phyloP scores from a whole-genome alignment of 2,888 invertebrate species.

The Ormyrus labotus region DNA sequence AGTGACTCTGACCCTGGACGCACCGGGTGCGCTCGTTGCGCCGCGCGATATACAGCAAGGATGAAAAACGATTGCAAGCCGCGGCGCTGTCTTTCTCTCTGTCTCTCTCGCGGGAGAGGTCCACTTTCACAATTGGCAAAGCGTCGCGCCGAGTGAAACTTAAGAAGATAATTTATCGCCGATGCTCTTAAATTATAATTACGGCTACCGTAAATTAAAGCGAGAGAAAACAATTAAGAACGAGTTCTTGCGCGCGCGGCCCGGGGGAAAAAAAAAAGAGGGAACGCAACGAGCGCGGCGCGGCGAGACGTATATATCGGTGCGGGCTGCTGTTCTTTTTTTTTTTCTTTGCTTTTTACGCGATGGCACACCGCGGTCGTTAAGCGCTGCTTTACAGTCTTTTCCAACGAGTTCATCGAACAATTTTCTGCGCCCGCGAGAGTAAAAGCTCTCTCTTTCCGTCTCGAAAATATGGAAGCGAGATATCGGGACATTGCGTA shows the following conservation, averaged over 20 bases:
- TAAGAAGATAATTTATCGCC: conserved; percentile 51
- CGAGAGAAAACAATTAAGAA: conserved; percentile 48
- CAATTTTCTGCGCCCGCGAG: conserved; percentile 6
- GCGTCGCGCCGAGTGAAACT: conserved; percentile 31
- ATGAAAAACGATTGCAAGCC: conserved; percentile 28
- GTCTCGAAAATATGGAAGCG: neutral
- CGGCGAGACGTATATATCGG: too few relatives aligned
- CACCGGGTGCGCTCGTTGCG: neutral
- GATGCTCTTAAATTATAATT: conserved; percentile 51
- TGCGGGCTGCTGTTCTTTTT: neutral
- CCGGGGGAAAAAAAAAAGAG: neutral
- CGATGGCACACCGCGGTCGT: neutral
- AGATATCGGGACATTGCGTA: neutral
- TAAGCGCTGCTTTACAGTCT: conserved; percentile 1
- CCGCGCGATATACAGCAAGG: neutral
- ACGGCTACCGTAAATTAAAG: conserved; percentile 46
- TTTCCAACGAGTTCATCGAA: neutral
- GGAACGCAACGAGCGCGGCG: too few relatives aligned
- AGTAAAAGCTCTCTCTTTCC: neutral
- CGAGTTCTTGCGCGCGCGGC: conserved; percentile 31
- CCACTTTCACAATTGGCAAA: conserved; percentile 37
- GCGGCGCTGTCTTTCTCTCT: neutral
- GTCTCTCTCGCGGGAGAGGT: conserved; percentile 3
- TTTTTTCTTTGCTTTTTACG: neutral
- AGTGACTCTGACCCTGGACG: neutral